Base-by-base conservation (phyloP, 2,113 vertebrate genomes). In the Ursus arctos region DNA sequence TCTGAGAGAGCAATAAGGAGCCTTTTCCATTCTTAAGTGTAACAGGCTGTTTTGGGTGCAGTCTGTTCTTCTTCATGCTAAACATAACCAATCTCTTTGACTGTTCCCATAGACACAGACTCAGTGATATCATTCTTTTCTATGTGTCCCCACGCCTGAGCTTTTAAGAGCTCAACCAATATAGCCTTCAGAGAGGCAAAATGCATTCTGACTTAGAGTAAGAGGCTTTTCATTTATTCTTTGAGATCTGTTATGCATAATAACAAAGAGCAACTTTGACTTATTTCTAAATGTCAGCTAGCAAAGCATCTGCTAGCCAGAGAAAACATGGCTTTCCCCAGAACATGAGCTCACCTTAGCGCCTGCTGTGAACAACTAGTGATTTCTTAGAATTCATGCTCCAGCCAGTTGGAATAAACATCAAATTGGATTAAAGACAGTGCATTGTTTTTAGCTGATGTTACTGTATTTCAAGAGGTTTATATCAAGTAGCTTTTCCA, bases 271-370 rank as follows among this genome's bases (percentile, higher is more conserved):
- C 93, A 98, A 98, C 88, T 98, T 98, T 93, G 94, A 74, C 97
- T 95, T 97, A 47, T 95, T 98, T 97, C 88, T 91, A 98, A 99
- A 98, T 98, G 95, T 98, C 97, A 98, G 28, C 96, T 89, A 97
- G 88, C 96, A 98, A 94, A 98, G 98, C 92, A 96, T 95, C 77
- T 98, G 57, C 90, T 95, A 97, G 69, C 63, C 97, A 53, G 97
- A 97, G 94, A 96, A 97, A 81, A 94, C 51, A 16, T 79, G 92
- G 31, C 55, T 80, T 98, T 98, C 65, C 77, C 72, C 76, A 79
- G 76, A 85, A 95, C 63, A 83, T 71, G 43, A 83, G 67, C 71
- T 97, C 91, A 81, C 84, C 96, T 92, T 59, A 92, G 90, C 47
- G 43, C 83, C 94, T 98, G 92, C 69, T 43, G 40, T 53, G 28